phyloP scores from a whole-genome alignment of 2,888 invertebrate species.

The Hypercompe scribonia region DNA sequence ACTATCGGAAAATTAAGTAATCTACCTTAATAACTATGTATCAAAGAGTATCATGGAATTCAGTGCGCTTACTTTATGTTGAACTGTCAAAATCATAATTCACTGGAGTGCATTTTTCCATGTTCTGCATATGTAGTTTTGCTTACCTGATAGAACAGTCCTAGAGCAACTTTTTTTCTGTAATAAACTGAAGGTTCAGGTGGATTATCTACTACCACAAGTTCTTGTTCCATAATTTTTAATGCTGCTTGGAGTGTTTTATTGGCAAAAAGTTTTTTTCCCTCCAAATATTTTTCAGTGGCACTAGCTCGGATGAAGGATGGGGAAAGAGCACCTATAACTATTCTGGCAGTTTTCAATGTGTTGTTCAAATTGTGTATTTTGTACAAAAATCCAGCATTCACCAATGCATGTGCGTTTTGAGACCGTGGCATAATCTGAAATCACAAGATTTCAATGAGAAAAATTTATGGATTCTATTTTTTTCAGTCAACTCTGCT shows the following conservation, averaged over 20 bases:
- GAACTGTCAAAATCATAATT: too few species aligned
- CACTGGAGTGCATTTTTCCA: too few species aligned
- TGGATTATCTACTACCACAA: slow-evolving; percentile 64
- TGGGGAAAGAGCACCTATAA: slow-evolving; percentile 86
- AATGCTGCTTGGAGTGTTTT: slow-evolving; percentile 72
- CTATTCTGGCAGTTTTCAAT: slow-evolving; percentile 76
- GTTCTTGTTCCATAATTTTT: slow-evolving; percentile 58
- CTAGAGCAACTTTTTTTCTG: slow-evolving; percentile 85
- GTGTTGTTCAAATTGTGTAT: slow-evolving; percentile 43
- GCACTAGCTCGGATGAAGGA: slow-evolving; percentile 76
- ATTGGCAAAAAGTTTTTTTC: slow-evolving; percentile 72
- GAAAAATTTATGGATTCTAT: too few species aligned
- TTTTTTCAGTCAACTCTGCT: too few species aligned
- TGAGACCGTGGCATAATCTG: slow-evolving; percentile 91
- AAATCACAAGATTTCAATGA: slow-evolving; percentile 26
- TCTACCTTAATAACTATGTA: too few species aligned
- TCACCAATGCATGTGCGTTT: slow-evolving; percentile 91
- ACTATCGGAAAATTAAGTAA: too few species aligned
- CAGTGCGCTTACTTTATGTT: too few species aligned
- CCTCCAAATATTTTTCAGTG: slow-evolving; percentile 81
- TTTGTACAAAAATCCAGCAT: slow-evolving; percentile 89
- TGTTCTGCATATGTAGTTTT: too few species aligned
- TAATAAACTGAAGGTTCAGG: slow-evolving; percentile 86
- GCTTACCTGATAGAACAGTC: slow-evolving; percentile 88
- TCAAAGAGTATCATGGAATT: too few species aligned